A percentile compares a stretch with the other conserved stretches of the same genome.
Evolutionary conservation across 1,140 invertebrate genomes (phyloP).

Genomic region (Drosophila littoralis): DNA sequence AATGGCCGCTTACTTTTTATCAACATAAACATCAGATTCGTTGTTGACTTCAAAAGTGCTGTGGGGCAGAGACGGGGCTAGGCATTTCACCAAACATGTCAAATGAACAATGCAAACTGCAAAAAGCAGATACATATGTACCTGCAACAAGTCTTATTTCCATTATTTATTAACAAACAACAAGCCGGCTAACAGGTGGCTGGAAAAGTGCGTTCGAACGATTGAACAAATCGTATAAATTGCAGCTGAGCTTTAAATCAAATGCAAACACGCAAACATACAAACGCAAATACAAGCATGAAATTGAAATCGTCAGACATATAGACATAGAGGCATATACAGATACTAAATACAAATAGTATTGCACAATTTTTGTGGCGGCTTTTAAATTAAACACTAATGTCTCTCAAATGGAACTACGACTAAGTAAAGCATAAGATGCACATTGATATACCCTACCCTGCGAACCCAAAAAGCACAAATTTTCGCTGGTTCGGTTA

Average conservation of each 20-base stretch:
- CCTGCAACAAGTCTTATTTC: constrained; percentile 21
- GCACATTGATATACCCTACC: too few relatives aligned
- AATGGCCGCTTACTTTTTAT: constrained; percentile 30
- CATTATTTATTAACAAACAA: constrained; percentile 24
- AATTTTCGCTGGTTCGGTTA: too few relatives aligned
- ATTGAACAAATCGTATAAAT: constrained; percentile 34
- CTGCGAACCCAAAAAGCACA: too few relatives aligned
- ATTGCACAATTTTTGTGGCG: constrained; percentile 35
- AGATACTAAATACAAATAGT: constrained; percentile 29
- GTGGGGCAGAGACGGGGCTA: constrained; percentile 6
- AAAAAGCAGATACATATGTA: constrained; percentile 16
- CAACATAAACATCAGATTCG: constrained; percentile 52
- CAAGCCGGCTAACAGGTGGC: constrained; percentile 25
- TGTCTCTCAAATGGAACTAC: background rate
- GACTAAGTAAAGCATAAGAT: background rate
- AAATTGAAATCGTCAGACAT: constrained; percentile 13
- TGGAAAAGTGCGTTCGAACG: constrained; percentile 39
- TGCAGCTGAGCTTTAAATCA: constrained; percentile 31
- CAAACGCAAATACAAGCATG: constrained; percentile 5
- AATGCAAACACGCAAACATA: constrained; percentile 10
- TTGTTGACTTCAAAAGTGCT: constrained; percentile 71
- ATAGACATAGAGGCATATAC: background rate
- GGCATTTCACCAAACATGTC: constrained; percentile 66
- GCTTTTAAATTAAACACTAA: constrained; percentile 35
- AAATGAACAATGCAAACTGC: constrained; percentile 45